phyloP scores from a whole-genome alignment of 2,888 invertebrate species.

The Gasteruption jaculator region DNA sequence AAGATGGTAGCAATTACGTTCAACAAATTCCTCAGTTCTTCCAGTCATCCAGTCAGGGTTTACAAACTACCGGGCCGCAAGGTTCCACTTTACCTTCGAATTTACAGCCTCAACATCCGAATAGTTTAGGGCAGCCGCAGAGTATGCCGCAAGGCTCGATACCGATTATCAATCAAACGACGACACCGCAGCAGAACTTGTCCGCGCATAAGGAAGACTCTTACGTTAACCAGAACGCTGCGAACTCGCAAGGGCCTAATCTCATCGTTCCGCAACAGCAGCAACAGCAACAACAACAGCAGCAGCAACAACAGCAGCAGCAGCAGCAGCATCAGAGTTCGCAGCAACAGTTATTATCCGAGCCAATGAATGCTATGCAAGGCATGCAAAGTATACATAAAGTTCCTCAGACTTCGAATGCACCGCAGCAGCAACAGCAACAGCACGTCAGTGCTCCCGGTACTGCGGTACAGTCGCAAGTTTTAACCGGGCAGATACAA shows the following conservation, averaged over 20 bases:
- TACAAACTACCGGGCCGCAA: slow-evolving; percentile 53
- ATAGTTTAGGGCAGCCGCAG: slow-evolving; percentile 57
- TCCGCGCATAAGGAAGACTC: slow-evolving; percentile 37
- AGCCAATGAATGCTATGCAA: slow-evolving; percentile 40
- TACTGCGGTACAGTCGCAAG: slow-evolving; percentile 36
- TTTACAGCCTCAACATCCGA: slow-evolving; percentile 55
- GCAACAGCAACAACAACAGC: slow-evolving; percentile 51
- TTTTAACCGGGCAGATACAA: slow-evolving; percentile 53
- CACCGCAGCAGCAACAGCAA: slow-evolving; percentile 32
- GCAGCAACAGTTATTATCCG: slow-evolving; percentile 34
- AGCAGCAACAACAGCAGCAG: slow-evolving; percentile 54
- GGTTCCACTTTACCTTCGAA: slow-evolving; percentile 62
- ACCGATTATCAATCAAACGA: slow-evolving; percentile 57
- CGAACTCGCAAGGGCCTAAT: slow-evolving; percentile 37
- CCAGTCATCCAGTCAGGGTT: slow-evolving; percentile 34
- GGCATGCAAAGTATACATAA: slow-evolving; percentile 44
- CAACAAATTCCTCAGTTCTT: slow-evolving; percentile 42
- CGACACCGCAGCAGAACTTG: slow-evolving; percentile 36
- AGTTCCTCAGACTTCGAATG: slow-evolving; percentile 48
- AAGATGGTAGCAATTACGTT: too few species aligned
- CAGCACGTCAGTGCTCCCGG: slow-evolving; percentile 34
- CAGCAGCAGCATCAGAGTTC: slow-evolving; percentile 54
- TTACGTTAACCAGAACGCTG: slow-evolving; percentile 37
- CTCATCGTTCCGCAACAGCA: slow-evolving; percentile 39
- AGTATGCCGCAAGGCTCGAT: slow-evolving; percentile 59